phyloP scores from a whole-genome alignment of 2,797 vertebrate species.

The Takifugu ocellatus region DNA sequence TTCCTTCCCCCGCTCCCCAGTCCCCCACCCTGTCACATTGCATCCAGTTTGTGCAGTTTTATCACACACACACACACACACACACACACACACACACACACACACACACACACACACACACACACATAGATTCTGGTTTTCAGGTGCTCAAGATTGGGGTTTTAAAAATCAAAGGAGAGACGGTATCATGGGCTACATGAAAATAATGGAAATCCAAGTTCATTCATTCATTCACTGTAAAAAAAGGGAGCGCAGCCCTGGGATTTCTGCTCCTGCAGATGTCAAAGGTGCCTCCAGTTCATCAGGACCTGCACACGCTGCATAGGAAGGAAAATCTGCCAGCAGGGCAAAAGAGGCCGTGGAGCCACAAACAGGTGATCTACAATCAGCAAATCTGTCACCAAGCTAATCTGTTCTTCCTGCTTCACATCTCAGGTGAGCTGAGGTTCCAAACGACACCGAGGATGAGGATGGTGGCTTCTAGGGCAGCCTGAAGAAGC shows the following conservation, averaged over 20 bases:
- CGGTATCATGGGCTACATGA: too few relatives aligned
- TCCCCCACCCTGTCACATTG: conserved; percentile 30
- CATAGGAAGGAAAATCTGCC: conserved; percentile 66
- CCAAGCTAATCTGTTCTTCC: conserved; percentile 45
- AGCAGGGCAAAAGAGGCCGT: conserved; percentile 46
- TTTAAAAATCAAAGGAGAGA: too few relatives aligned
- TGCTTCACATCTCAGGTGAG: conserved; percentile 15
- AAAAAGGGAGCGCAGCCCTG: too few relatives aligned
- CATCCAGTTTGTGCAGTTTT: conserved; percentile 24
- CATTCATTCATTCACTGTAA: too few relatives aligned
- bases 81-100: conserved; percentile 11
- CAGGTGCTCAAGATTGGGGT: neutral
- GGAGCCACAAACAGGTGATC: conserved; percentile 15
- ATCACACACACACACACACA: conserved; percentile 23
- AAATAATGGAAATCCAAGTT: too few relatives aligned
- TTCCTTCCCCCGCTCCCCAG: conserved; percentile 1
- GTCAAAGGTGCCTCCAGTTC: conserved; percentile 59
- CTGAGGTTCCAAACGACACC: conserved; percentile 12
- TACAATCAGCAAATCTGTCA: conserved; percentile 47
- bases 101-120: conserved; percentile 1
- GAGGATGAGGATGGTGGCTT: neutral
- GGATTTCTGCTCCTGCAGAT: conserved; percentile 29
- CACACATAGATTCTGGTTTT: neutral
- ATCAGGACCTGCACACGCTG: conserved; percentile 62
- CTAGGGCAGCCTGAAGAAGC: neutral